phyloP scores from a whole-genome alignment of 2,113 vertebrate species.

The Pica pica region DNA sequence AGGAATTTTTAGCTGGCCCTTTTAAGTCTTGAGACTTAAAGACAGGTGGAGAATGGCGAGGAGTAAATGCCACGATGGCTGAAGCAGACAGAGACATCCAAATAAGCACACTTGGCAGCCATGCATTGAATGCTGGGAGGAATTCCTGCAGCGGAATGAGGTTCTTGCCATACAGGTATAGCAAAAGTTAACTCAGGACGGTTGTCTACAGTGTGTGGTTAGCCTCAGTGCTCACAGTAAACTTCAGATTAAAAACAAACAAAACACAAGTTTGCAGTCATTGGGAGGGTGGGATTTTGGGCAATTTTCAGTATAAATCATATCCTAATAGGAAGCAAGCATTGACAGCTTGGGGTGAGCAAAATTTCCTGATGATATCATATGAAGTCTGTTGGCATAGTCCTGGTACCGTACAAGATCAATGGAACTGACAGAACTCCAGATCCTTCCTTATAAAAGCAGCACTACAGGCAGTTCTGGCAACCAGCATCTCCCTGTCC shows the following conservation, averaged over 20 bases:
- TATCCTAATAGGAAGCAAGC: neutral
- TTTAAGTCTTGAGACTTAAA: neutral
- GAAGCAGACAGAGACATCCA: neutral
- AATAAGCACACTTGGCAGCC: neutral
- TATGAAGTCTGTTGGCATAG: neutral
- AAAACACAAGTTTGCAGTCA: neutral
- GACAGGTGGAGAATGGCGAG: neutral
- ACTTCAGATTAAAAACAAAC: neutral
- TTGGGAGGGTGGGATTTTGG: neutral
- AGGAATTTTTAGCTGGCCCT: neutral
- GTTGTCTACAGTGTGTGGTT: neutral
- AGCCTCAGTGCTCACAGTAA: neutral
- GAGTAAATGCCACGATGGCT: neutral
- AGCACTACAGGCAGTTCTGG: neutral
- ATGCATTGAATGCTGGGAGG: neutral
- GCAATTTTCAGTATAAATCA: neutral
- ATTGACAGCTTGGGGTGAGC: neutral
- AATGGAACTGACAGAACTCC: neutral
- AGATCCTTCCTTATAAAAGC: neutral
- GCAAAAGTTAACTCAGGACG: neutral
- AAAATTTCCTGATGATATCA: neutral
- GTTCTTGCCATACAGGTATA: neutral
- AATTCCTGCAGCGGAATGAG: neutral
- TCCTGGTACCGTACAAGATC: neutral
- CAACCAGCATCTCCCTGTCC: neutral